A percentile compares a stretch with the other conserved stretches of the same genome.
These are phyloP conservation scores for Sarcophaga caerulescens DNA, from an alignment of 2,888 invertebrate genomes.

Conservation along the genomic window DNA sequence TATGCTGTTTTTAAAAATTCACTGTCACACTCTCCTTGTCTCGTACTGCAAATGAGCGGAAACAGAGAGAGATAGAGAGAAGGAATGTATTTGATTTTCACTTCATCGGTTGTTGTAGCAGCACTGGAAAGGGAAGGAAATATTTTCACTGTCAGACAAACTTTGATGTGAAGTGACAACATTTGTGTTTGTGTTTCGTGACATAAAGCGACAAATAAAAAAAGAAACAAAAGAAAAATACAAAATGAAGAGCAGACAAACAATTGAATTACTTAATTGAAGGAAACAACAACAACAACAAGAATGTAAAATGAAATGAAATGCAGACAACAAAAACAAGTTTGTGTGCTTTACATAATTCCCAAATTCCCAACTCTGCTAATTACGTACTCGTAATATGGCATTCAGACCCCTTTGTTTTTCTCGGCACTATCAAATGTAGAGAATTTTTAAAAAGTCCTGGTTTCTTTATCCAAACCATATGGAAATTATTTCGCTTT, in stretches of 20 bases:
- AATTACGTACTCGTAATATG: conserved; percentile 37
- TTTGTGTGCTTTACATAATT: conserved; percentile 28
- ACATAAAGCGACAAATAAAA: conserved; percentile 49
- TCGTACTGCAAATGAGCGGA: not conserved
- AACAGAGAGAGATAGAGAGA: not conserved
- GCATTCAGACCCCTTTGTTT: not conserved
- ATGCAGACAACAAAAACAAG: conserved; percentile 32
- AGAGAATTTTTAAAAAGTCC: not conserved
- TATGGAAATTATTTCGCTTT: conserved; percentile 10
- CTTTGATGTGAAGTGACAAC: conserved; percentile 9
- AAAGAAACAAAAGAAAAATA: conserved; percentile 39
- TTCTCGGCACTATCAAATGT: not conserved
- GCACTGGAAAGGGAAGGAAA: no score
- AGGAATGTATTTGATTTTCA: conserved; percentile 51
- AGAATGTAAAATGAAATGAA: not conserved
- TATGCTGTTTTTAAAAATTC: conserved; percentile 47
- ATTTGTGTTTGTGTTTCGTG: conserved; percentile 62
- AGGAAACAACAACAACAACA: conserved; percentile 44
- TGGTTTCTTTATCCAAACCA: no score
- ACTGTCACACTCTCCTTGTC: conserved; percentile 42
- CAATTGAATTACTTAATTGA: conserved; percentile 59
- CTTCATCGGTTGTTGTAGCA: conserved; percentile 32
- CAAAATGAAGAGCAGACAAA: conserved; percentile 9
- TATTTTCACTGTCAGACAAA: not conserved
- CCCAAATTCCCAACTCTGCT: conserved; percentile 57